Percentiles rank a stretch among this genome's conserved stretches.
phyloP scores from a whole-genome alignment of 2,888 invertebrate species.

The Coelinius sp. region DNA sequence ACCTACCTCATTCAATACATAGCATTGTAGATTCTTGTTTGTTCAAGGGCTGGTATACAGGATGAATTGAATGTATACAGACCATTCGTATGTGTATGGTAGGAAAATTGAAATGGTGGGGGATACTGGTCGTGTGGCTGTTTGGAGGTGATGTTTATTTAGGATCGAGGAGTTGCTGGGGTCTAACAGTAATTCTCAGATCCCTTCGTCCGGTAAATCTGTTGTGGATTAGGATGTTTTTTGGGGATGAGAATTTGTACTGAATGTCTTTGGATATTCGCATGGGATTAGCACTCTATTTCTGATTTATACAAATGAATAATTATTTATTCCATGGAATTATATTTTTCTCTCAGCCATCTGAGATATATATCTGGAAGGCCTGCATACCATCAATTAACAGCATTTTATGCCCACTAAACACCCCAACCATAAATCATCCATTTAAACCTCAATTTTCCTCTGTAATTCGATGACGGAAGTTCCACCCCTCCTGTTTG shows the following conservation, averaged over 20 bases:
- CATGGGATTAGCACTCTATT: conserved; percentile 14
- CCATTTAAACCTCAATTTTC: conserved; percentile 35
- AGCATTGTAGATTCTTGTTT: conserved; percentile 60
- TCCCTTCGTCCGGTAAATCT: conserved; percentile 32
- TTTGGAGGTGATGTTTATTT: conserved; percentile 63
- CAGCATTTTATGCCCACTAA: conserved; percentile 57
- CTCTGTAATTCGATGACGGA: conserved; percentile 58
- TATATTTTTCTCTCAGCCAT: too few relatives aligned
- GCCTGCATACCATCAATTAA: not conserved
- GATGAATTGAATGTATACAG: conserved; percentile 46
- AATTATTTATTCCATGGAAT: too few relatives aligned
- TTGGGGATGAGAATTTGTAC: conserved; percentile 26
- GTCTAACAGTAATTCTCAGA: conserved; percentile 54
- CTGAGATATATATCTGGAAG: not conserved
- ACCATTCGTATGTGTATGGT: conserved; percentile 27
- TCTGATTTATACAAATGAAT: not conserved
- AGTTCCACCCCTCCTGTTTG: conserved; percentile 62
- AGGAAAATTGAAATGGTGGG: conserved; percentile 42
- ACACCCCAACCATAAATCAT: conserved; percentile 64
- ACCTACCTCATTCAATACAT: conserved; percentile 50
- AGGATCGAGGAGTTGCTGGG: conserved; percentile 55
- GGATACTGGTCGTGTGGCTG: conserved; percentile 65
- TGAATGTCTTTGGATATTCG: not conserved
- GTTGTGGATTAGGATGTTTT: conserved; percentile 44
- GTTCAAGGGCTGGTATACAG: conserved; percentile 56